phyloP scores from a whole-genome alignment of 2,888 invertebrate species.

The Drosophila subquinaria region DNA sequence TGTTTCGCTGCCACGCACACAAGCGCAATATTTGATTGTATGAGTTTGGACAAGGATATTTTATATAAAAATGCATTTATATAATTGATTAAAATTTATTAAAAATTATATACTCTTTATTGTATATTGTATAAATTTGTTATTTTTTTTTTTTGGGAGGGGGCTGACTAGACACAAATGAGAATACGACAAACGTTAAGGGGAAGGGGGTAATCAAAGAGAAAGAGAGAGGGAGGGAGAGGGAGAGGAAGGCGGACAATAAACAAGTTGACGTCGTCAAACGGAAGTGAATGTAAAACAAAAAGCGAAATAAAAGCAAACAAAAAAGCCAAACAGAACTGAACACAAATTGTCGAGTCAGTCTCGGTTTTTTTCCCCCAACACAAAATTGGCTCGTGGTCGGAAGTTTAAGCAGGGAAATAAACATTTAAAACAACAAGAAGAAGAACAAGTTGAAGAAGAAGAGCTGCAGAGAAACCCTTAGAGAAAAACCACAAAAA shows the following conservation, averaged over 20 bases:
- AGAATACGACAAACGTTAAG: background rate
- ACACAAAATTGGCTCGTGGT: conserved; percentile 20
- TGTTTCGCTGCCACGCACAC: no score
- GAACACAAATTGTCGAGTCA: conserved; percentile 10
- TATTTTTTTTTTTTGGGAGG: no score
- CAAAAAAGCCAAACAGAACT: background rate
- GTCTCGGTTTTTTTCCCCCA: background rate
- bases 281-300: conserved; percentile 58
- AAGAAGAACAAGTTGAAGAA: background rate
- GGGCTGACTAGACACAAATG: conserved; percentile 36
- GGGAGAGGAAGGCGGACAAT: background rate
- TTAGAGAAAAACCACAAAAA: conserved; percentile 12
- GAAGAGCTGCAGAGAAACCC: background rate
- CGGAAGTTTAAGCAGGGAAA: conserved; percentile 1
- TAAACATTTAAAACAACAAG: background rate
- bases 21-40: no score
- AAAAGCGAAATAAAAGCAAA: conserved; percentile 31
- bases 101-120: no score
- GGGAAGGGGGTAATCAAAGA: background rate
- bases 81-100: no score
- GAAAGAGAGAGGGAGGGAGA: no score
- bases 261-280: conserved; percentile 44
- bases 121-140: no score
- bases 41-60: no score
- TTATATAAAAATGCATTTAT: no score